phyloP scores from a whole-genome alignment of 2,888 invertebrate genomes.

The Caradrina clavipalpis region DNA sequence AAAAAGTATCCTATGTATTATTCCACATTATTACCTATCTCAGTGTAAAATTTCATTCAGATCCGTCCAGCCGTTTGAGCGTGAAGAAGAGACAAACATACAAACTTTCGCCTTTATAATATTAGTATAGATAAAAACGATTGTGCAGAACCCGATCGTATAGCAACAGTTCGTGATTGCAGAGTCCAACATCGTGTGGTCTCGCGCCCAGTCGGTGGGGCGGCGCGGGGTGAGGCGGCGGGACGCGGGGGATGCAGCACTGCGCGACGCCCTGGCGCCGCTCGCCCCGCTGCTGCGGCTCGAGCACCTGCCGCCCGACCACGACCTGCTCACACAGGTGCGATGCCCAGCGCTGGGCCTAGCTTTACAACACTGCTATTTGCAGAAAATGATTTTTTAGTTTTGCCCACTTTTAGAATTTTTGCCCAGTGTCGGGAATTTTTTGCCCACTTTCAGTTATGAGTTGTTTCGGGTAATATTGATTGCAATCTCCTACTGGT shows the following conservation, averaged over 20 bases:
- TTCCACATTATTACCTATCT: no score
- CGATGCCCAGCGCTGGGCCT: background rate
- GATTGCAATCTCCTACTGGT: background rate
- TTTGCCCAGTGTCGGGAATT: background rate
- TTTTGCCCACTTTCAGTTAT: no score
- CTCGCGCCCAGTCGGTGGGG: slow-evolving; percentile 97
- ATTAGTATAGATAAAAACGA: no score
- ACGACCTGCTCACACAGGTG: slow-evolving; percentile 94
- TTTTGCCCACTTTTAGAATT: background rate
- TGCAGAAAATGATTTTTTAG: no score
- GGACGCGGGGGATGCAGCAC: slow-evolving; percentile 93
- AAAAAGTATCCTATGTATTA: no score
- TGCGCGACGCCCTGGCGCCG: slow-evolving; percentile 96
- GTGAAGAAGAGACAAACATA: no score
- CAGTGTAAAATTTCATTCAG: no score
- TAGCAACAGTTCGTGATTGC: background rate
- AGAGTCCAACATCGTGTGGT: slow-evolving; percentile 92
- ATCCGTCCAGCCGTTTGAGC: no score
- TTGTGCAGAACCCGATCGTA: no score
- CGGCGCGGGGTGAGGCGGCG: slow-evolving; percentile 95
- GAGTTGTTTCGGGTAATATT: no score
- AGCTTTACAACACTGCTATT: no score
- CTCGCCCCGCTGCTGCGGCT: slow-evolving; percentile 96
- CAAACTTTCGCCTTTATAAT: no score
- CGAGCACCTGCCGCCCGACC: slow-evolving; percentile 97